Evolutionary conservation across 2,113 vertebrate genomes (phyloP).

Genomic region (Tichodroma muraria): DNA sequence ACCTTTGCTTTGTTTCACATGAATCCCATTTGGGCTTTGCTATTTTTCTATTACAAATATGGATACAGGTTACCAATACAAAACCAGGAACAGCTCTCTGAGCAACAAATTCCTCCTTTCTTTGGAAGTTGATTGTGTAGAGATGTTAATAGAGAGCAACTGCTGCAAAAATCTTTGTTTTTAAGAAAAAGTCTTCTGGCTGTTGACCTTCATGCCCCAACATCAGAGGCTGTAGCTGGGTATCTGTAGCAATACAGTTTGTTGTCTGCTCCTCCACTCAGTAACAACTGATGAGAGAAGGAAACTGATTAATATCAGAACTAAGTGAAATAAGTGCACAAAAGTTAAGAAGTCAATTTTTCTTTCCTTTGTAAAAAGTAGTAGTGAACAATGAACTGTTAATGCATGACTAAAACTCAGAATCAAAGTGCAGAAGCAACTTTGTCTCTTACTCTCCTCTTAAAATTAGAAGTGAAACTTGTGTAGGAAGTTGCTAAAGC

Average conservation of each 20-base stretch:
- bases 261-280: slow-evolving; percentile 97
- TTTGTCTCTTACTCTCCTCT: neutral
- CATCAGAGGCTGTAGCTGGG: slow-evolving; percentile 76
- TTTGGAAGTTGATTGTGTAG: neutral
- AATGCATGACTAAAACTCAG: neutral
- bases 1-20: neutral
- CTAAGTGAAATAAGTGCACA: neutral
- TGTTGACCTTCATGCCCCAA: slow-evolving; percentile 77
- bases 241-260: slow-evolving; percentile 95
- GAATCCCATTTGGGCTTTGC: neutral
- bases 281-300: slow-evolving; percentile 76
- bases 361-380: neutral
- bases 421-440: neutral
- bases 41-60: neutral
- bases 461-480: neutral
- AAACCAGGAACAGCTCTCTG: neutral
- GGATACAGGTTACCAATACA: neutral
- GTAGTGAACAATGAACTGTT: neutral
- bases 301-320: slow-evolving; percentile 2
- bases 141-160: neutral
- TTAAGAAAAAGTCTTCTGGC: neutral
- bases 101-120: neutral
- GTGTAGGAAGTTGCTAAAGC: neutral
- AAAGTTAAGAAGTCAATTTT: neutral
- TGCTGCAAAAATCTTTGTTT: neutral